Conservation (phyloP, 2,113 vertebrate genomes). For the Prunella fulvescens region DNA sequence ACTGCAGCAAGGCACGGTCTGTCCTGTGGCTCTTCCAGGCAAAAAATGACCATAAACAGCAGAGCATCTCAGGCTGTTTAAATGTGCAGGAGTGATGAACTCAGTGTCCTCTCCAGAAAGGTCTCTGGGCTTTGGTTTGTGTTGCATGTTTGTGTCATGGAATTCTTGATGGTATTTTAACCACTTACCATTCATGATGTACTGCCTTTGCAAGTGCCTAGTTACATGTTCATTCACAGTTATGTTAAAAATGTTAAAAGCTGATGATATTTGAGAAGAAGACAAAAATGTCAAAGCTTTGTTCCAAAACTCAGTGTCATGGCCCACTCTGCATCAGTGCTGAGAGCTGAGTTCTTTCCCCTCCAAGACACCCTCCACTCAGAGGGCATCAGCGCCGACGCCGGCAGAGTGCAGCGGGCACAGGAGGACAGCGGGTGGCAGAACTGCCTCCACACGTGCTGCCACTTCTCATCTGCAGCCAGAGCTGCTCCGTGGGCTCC, state of each 20-base stretch:
- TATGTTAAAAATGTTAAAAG: neutral
- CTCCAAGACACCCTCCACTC: accelerated
- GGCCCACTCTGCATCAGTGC: neutral
- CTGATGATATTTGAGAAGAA: neutral
- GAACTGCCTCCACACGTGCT: neutral
- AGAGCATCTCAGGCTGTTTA: neutral
- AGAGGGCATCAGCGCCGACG: no score
- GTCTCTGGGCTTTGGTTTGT: neutral
- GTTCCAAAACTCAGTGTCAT: neutral
- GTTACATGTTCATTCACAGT: no score
- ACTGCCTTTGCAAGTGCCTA: neutral
- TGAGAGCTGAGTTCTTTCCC: neutral
- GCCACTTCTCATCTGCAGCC: neutral
- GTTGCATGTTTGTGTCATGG: neutral
- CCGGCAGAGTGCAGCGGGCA: accelerated
- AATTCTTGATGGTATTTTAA: neutral
- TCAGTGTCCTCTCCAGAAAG: neutral
- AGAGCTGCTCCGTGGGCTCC: neutral
- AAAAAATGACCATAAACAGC: neutral
- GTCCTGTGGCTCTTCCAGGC: neutral
- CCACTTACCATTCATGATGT: neutral
- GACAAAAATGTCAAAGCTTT: neutral
- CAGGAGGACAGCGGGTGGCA: neutral
- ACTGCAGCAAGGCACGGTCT: neutral
- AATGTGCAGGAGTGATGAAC: neutral